Evolutionary conservation across 2,888 invertebrate genomes (phyloP), one percentile per base, ranked within the genome.

Genomic region (Mythimna albipuncta): DNA sequence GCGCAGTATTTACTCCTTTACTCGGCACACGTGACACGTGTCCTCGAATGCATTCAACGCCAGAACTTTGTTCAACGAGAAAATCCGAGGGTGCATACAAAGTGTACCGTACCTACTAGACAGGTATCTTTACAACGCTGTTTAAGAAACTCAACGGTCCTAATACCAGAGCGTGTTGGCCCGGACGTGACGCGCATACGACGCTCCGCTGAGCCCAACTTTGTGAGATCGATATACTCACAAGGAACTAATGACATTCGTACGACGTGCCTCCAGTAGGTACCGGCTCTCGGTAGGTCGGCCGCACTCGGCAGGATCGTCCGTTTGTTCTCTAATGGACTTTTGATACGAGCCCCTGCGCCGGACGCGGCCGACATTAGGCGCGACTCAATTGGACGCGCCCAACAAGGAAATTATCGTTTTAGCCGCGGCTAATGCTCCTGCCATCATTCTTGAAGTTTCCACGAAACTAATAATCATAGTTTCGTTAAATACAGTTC

Each of bases 271-370:
- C 58, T 44, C 32, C 21, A 10, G 19, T 50, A 50, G 50, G 19
- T 6, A 6, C 19, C 0, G 50, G 50, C 50, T n/a, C 50, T 50
- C 50, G 50, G 19, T 44, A 44, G 44, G 11, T 13, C 5, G 47
- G 47, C 47, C 11, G n/a, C 10, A 10, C n/a, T n/a, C 19, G 26
- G 47, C 50, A 21, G 52, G 67, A 32, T 21, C 59, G 68, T 50
- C 61, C 83, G 57, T 58, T 73, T 76, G 77, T 72, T 70, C 75
- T 78, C 73, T 86, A 86, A 85, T 86, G 77, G 81, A 81, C 44
- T 85, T 83, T 84, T 84, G 84, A 83, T 84, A 72, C 76, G 70
- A 72, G 72, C 75, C 76, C 72, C 66, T 26, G 70, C 65, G 59
- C 77, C 74, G 74, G 75, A 69, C 75, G 77, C 73, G 69, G 57